Percentiles rank a stretch among this genome's conserved stretches.
Evolutionary conservation across 2,888 invertebrate genomes (phyloP).

Genomic region (Drosophila buzzatii): DNA sequence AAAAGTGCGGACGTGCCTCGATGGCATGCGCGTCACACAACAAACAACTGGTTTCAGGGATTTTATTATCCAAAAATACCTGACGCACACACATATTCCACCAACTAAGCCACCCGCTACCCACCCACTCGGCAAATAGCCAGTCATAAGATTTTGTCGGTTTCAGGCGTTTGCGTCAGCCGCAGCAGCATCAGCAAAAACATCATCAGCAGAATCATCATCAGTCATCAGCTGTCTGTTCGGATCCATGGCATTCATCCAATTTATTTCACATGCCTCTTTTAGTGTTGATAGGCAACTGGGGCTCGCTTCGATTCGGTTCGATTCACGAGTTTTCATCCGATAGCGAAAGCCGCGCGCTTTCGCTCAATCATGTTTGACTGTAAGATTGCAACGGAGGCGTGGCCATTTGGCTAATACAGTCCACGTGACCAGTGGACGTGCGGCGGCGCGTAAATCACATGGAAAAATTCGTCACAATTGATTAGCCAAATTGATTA

Average conservation of each 20-base stretch:
- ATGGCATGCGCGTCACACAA: conserved; percentile 34
- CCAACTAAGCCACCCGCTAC: not conserved
- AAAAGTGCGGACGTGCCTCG: conserved; percentile 39
- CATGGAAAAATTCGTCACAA: conserved; percentile 33
- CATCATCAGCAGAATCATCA: conserved; percentile 13
- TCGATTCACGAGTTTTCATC: not conserved
- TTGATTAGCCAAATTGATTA: conserved; percentile 34
- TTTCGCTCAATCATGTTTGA: conserved; percentile 53
- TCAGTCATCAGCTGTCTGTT: conserved; percentile 20
- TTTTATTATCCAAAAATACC: conserved; percentile 2
- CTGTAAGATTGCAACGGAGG: not conserved
- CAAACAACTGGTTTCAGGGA: not conserved
- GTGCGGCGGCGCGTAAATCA: conserved; percentile 39
- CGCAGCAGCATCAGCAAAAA: not conserved
- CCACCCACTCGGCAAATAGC: not conserved
- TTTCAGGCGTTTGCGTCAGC: conserved; percentile 25
- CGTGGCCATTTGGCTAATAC: not conserved
- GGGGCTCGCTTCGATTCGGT: conserved; percentile 7
- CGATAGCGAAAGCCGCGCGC: conserved; percentile 29
- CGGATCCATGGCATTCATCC: conserved; percentile 35
- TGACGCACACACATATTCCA: conserved; percentile 12
- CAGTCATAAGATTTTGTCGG: not conserved
- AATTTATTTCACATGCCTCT: conserved; percentile 18
- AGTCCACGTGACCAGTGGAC: conserved; percentile 34
- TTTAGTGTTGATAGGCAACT: not conserved